Base-by-base conservation (phyloP, 2,797 vertebrate species). In the Serranus cabrilla region DNA sequence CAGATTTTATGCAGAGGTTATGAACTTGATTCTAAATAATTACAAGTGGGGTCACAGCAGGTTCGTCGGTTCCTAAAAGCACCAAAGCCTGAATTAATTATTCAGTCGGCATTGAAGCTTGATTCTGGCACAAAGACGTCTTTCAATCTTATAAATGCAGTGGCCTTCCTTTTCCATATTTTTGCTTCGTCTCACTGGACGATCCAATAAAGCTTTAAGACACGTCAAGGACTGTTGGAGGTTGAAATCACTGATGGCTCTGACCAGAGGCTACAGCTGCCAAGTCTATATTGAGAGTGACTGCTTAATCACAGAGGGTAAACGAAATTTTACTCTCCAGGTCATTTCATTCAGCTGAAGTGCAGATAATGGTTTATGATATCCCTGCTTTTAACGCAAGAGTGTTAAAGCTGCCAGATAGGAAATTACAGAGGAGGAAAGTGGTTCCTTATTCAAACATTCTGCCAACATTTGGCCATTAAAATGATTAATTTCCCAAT, bases 171-270 rank as follows among this genome's bases (percentile, higher is more conserved):
- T 16, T 27, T 40, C 20, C 2, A 39, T 39, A 21, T 11, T 34
- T 59, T 39, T 57, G 54, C 60, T 39, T 34, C 21, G 59, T 73
- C 64, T 71, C 20, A 31, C n/a, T 50, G 45, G 47, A 70, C 18
- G 14, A 16, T 64, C n/a, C 45, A 66, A 21, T 31, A 56, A 39
- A 52, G 39, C 46, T 43, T 65, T 8, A 63, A 64, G 61, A 66
- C 20, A 42, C 1, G 5, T 68, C 62, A 81, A 71, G 72, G 75
- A 51, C 55, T 34, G 58, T 12, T 52, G 12, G 54, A 76, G 68
- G 60, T 45, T 56, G 11, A 78, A 78, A 54, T 63, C 64, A 47
- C 25, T 23, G 5, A 42, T 59, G 64, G 27, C 31, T 23, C 21
- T 43, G 40, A 8, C 11, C 21, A 58, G 18, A 42, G 9, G 27